phyloP scores from a whole-genome alignment of 2,797 vertebrate species.

The Acropternis orthonyx region DNA sequence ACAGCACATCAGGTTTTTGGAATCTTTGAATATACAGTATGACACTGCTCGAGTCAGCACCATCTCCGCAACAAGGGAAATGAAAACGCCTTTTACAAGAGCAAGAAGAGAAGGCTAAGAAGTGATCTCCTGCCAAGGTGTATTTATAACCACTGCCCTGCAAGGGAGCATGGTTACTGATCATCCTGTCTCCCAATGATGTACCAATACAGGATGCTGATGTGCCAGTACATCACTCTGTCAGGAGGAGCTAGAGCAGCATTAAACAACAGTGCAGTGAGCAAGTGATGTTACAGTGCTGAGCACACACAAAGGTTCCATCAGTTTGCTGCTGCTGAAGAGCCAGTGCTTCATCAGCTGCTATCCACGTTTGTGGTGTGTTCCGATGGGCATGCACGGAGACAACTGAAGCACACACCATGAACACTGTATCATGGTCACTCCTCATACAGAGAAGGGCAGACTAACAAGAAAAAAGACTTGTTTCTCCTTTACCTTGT shows the following conservation, averaged over 20 bases:
- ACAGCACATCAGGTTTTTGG: neutral
- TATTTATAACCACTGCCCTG: neutral
- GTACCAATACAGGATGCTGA: neutral
- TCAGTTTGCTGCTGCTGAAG: neutral
- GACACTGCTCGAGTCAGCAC: neutral
- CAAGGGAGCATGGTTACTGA: accelerated
- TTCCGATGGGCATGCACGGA: neutral
- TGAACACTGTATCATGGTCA: neutral
- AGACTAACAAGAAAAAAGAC: neutral
- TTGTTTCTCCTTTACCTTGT: neutral
- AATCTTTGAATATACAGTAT: neutral
- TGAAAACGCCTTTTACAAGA: neutral
- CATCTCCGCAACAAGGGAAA: neutral
- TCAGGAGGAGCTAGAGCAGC: neutral
- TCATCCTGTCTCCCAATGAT: neutral
- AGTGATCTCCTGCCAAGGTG: neutral
- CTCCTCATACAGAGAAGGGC: accelerated
- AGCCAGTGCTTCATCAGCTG: neutral
- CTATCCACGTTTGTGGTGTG: neutral
- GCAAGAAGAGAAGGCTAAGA: neutral
- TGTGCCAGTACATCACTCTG: neutral
- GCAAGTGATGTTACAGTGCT: neutral
- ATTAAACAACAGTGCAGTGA: neutral
- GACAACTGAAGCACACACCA: neutral
- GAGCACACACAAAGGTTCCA: accelerated